Percentiles rank a stretch among this genome's conserved stretches.
phyloP scores from a whole-genome alignment of 1,140 invertebrate species.

The Venturia canescens region DNA sequence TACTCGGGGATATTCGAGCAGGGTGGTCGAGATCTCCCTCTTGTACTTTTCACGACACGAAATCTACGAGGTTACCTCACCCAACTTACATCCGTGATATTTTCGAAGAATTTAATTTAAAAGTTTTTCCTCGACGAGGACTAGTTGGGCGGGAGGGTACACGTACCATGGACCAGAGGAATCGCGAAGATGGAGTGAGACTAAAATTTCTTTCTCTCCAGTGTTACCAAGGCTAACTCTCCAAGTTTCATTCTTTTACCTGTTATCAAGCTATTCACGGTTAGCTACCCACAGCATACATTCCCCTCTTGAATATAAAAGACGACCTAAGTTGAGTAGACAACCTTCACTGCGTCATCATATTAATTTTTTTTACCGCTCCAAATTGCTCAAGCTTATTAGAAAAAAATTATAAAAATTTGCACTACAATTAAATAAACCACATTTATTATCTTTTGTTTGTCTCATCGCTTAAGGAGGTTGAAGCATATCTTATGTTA shows the following conservation, averaged over 20 bases:
- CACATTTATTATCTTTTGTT: no score
- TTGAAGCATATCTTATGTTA: no score
- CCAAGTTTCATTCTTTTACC: conserved; percentile 6
- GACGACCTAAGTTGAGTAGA: no score
- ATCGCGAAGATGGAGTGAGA: not conserved
- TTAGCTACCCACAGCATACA: not conserved
- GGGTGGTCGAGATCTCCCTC: not conserved
- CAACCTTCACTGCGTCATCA: no score
- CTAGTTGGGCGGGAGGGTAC: not conserved
- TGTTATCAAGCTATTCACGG: conserved; percentile 18
- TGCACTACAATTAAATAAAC: no score
- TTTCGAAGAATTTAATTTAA: conserved; percentile 63
- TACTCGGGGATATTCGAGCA: not conserved
- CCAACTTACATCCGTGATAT: conserved; percentile 39
- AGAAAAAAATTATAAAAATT: no score
- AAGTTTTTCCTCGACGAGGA: conserved; percentile 38
- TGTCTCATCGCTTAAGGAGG: no score
- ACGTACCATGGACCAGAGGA: not conserved
- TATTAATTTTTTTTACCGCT: no score
- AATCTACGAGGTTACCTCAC: conserved; percentile 6
- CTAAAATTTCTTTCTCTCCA: not conserved
- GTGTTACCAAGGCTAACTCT: not conserved
- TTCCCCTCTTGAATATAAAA: not conserved
- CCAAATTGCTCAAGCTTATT: no score
- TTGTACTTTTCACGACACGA: conserved; percentile 12